Evolutionary conservation across 2,888 invertebrate genomes (phyloP), one percentile per base, ranked within the genome.

Genomic region (Drosophila maculinotata): DNA sequence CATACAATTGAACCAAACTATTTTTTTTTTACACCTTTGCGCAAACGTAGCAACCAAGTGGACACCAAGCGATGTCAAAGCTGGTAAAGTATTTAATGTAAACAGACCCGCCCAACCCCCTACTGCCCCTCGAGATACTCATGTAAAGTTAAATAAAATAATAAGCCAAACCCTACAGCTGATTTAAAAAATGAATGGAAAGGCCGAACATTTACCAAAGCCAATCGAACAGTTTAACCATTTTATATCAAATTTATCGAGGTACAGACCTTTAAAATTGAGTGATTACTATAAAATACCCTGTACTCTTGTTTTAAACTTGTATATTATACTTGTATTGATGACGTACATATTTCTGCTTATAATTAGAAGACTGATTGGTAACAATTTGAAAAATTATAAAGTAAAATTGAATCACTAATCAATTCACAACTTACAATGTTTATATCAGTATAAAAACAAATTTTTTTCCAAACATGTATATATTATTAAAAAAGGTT

Each of bases 81-180:
- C 64, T 57, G 81, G 81, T 81, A 81, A 81, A 62, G 81, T 75
- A 81, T 85, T 64, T 10, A 23, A 36, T 52, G 48, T 64, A 45
- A 58, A 63, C 41, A 64, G 17, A 8, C 10, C n/a, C n/a, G n/a
- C n/a, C n/a, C 14, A 4, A 23, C 3, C 17, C 35, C 10, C 15
- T n/a, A n/a, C n/a, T n/a, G n/a, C 15, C 31, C 10, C 17, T 17
- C 3, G 1, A 9, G n/a, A n/a, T 14, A 6, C 12, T 36, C 23
- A 15, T 54, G 44, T 2, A 51, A 63, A 33, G 53, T 54, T 60
- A 63, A 56, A 70, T 70, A 38, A 69, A 76, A 68, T 68, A 67
- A 71, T 58, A 66, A 62, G 39, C 33, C 42, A 48, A 26, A 58
- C 60, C 31, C 58, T 60, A 51, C 30, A 53, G 62, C 60, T 65